Base-by-base conservation (phyloP, 2,888 invertebrate genomes). In the Sceliomorpha sp. region DNA sequence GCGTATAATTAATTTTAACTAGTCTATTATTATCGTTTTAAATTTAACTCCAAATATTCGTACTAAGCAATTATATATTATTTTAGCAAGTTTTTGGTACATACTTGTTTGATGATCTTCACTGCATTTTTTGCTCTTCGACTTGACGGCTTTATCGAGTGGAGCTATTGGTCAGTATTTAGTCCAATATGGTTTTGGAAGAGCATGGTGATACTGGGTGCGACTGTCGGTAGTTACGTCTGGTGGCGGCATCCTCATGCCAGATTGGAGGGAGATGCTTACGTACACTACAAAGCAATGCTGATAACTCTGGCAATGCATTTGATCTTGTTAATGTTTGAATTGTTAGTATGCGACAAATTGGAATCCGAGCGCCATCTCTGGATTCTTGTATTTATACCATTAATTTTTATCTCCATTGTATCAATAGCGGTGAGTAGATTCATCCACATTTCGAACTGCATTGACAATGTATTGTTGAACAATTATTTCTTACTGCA, bases 181-280 rank as follows among this genome's bases (percentile, higher is more conserved):
- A 92, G 95, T 12, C 99, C 99, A 45, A 93, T 99, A 84, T 99
- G 98, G 98, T 92, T 98, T 77, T 99, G 99, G 98, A 99, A 99
- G 88, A 91, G 93, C 70, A 91, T 98, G 85, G 98, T 97, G 9
- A 94, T 98, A 31, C 84, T 93, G 51, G 99, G 98, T 62, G 98
- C 98, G 32, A 92, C 94, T 39, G 92, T 98, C 59, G 99, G 99
- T 45, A 96, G 96, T 77, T 95, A 96, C 84, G 95, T 98, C 10
- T 99, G 98, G 98, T 97, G 97, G 93, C 92, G 95, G 79, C 95
- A 97, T 90, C 98, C 99, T 42, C 98, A 98, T 84, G 97, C 97
- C 88, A 96, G 98, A 87, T 90, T 97, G 78, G 98, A 98, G 90
- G 96, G 96, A 74, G 97, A 98, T 90, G 96, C 98, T 3, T 97